Evolutionary conservation across 1,140 invertebrate genomes (phyloP), one percentile per base, ranked within the genome.

Genomic region (Eupeodes corollae): DNA sequence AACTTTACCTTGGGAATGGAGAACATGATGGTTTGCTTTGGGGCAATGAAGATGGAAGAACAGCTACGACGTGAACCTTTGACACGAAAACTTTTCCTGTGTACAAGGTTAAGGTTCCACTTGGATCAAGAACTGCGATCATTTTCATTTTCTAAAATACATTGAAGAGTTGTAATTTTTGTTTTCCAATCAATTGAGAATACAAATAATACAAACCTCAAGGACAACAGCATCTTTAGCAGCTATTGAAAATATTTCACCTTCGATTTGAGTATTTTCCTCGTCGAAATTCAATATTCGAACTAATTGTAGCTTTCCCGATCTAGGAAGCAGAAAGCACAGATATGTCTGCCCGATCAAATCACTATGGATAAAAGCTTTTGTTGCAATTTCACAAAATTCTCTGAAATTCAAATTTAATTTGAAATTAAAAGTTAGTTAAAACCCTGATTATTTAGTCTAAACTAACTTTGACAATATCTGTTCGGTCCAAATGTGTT

Each of bases 401-500:
- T 73, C 70, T 0, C 71, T 64, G 15, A 49, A 65, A 56, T n/a
- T n/a, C n/a, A n/a, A n/a, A n/a, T n/a, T n/a, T n/a, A n/a, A n/a
- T n/a, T n/a, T n/a, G n/a, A 15, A 3, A 14, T 6, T 14, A 15
- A 42, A 18, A 42, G 13, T 42, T 13, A 42, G 18, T 13, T 42
- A 26, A 42, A 14, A 5, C 16, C n/a, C 2, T 6, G 31, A 44
- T 44, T 5, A 31, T 18, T 12, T 32, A 5, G 18, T 3, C 2
- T 15, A 38, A 21, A 30, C 61, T 51, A 45, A 69, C 57, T 63
- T 67, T 42, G 72, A 63, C n/a, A 69, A 70, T 37, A 73, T 71
- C 51, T 71, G 81, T 59, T 93, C 90, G 0, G 82, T 86, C 90
- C 90, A 94, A 14, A 92, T 71, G 56, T 88, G 83, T 59, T 94